phyloP scores from a whole-genome alignment of 2,797 vertebrate genomes.

The Tokudaia muenninki region DNA sequence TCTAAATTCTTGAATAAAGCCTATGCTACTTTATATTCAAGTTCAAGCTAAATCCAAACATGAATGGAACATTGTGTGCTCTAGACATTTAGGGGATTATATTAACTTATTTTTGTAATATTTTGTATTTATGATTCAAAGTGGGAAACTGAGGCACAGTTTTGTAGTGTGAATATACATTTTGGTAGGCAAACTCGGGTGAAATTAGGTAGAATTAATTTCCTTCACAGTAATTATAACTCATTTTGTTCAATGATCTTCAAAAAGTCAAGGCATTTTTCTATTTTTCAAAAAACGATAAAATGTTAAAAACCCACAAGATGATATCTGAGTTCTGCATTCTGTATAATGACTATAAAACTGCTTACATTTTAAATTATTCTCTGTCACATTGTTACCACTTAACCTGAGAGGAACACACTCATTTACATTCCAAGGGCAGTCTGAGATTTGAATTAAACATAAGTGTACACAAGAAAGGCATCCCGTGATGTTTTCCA shows the following conservation, averaged over 20 bases:
- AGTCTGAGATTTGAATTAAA: slow-evolving; percentile 80
- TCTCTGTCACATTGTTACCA: slow-evolving; percentile 70
- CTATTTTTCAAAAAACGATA: slow-evolving; percentile 61
- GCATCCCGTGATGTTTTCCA: slow-evolving; percentile 70
- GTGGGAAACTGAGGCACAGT: slow-evolving; percentile 11
- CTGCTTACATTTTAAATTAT: slow-evolving; percentile 79
- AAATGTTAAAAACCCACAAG: slow-evolving; percentile 69
- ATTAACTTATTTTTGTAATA: slow-evolving; percentile 48
- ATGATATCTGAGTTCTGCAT: slow-evolving; percentile 63
- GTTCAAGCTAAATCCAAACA: background rate
- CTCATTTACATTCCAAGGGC: slow-evolving; percentile 76
- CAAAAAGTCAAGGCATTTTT: slow-evolving; percentile 54
- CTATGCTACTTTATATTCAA: background rate
- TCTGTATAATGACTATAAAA: slow-evolving; percentile 78
- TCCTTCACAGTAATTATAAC: background rate
- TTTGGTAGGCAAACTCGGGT: background rate
- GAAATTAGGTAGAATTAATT: slow-evolving; percentile 2
- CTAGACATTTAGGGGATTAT: background rate
- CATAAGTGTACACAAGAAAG: slow-evolving; percentile 79
- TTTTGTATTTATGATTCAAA: background rate
- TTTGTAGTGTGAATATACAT: background rate
- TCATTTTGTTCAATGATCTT: slow-evolving; percentile 17
- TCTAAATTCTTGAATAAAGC: background rate
- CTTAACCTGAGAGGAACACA: slow-evolving; percentile 75
- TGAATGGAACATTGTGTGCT: background rate